Evolutionary conservation across 2,113 vertebrate genomes (phyloP).

Genomic region (Coptodon bakossiorum): DNA sequence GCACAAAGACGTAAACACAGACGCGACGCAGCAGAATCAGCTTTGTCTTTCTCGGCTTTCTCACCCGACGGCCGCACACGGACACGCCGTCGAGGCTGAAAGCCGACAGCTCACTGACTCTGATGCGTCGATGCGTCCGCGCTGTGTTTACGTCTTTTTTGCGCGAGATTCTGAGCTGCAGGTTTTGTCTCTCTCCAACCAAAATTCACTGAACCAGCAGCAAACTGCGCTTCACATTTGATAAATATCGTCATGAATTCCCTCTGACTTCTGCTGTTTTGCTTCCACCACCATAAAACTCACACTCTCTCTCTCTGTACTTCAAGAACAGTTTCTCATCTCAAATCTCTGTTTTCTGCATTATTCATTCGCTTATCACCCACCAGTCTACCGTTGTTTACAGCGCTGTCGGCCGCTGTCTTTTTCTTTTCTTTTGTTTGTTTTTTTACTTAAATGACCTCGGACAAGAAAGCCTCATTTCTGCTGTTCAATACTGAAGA

Average conservation of each 20-base stretch:
- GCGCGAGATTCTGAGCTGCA: not conserved
- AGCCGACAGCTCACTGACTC: rapidly evolving
- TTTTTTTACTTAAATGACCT: too few relatives aligned
- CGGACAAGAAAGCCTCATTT: too few relatives aligned
- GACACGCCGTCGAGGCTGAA: rapidly evolving
- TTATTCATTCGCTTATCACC: too few relatives aligned
- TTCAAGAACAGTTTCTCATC: too few relatives aligned
- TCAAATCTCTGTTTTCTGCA: too few relatives aligned
- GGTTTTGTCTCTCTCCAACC: rapidly evolving
- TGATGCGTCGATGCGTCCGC: rapidly evolving
- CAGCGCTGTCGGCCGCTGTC: too few relatives aligned
- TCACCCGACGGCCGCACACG: rapidly evolving
- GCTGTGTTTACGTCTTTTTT: not conserved
- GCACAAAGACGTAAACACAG: not conserved
- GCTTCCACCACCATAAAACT: not conserved
- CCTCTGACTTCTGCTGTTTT: rapidly evolving
- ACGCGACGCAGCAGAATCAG: rapidly evolving
- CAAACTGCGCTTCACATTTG: rapidly evolving
- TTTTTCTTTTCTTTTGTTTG: too few relatives aligned
- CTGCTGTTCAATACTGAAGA: too few relatives aligned
- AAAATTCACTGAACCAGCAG: not conserved
- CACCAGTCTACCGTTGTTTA: too few relatives aligned
- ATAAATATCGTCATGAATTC: not conserved
- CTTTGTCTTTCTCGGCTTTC: not conserved
- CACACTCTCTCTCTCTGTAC: not conserved